Conservation (phyloP, 2,888 invertebrate genomes). For the Elgonia sp. region DNA sequence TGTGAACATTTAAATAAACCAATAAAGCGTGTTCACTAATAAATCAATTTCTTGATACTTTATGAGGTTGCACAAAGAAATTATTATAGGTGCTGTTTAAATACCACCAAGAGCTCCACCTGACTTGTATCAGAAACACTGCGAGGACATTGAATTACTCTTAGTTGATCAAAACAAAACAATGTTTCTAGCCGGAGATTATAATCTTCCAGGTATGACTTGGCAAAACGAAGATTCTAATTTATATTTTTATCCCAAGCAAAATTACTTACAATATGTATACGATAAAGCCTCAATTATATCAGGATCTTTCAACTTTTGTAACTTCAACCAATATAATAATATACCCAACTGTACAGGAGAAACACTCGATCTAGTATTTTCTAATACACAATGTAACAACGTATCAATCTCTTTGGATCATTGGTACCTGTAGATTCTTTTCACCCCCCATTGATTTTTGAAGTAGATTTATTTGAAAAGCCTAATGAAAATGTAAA, state of each 20-base stretch:
- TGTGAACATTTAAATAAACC: too few relatives aligned
- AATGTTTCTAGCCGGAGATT: background rate
- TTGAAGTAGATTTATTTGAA: background rate
- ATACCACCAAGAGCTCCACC: background rate
- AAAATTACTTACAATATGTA: background rate
- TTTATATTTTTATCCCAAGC: background rate
- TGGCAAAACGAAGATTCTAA: background rate
- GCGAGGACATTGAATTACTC: background rate
- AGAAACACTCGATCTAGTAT: constrained; percentile 19
- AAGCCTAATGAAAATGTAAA: background rate
- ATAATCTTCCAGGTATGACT: constrained; percentile 17
- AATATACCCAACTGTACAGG: background rate
- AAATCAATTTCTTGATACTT: constrained; percentile 14
- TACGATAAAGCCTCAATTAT: constrained; percentile 5
- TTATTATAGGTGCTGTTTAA: constrained; percentile 11
- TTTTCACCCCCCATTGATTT: constrained; percentile 11
- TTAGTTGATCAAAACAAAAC: background rate
- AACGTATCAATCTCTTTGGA: background rate
- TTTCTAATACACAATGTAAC: background rate
- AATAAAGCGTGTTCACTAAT: too few relatives aligned
- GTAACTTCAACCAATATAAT: constrained; percentile 12
- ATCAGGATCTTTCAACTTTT: background rate
- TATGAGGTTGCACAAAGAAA: background rate
- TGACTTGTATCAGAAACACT: constrained; percentile 11
- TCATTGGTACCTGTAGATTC: constrained; percentile 2